Evolutionary conservation across 2,797 vertebrate genomes (phyloP), one percentile per base, ranked within the genome.

Genomic region (Channallabes apus): DNA sequence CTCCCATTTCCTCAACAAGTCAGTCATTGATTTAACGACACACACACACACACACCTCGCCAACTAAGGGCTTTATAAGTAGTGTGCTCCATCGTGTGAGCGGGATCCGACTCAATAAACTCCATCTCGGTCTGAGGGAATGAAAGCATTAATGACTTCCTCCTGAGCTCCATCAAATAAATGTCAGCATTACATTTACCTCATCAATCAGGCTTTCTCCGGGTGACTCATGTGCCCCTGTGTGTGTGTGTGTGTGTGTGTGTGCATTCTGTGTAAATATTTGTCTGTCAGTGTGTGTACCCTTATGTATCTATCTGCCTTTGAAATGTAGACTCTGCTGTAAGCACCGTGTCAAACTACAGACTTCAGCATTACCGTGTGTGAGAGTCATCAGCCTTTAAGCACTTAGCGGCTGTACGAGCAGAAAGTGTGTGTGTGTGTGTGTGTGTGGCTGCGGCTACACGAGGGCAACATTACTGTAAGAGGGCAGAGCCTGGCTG

Each of bases 381-480:
- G n/a, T 27, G 12, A 83, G 81, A 84, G 38, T 67, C 81, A 88
- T 84, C 71, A 77, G 61, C 12, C 12, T 11, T 68, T 73, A 51
- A 88, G 72, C 87, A 84, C 79, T 88, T 84, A 68, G 38, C 56
- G 62, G 82, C 38, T 59, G 7, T 56, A 59, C 35, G 80, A 41
- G 8, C 7, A 9, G 41, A 46, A 46, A 46, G 46, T 61, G 64
- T 68, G 78, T 75, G 80, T 78, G 71, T 67, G 71, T 62, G 85
- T 46, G 72, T 17, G 58, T 68, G 65, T 65, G 76, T 62, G 82
- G 62, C 29, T 79, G 78, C 38, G n/a, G 24, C 77, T 64, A 46
- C 14, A 64, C 15, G n/a, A 80, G 61, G 56, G 27, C 73, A 71
- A 65, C 61, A 78, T 87, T 88, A 83, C 79, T 87, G 87, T 82